A percentile compares a stretch with the other conserved stretches of the same genome.
These are phyloP conservation scores for Clavelina lepadiformis DNA, from an alignment of 23 tunicate species.

Conservation along the genomic window DNA sequence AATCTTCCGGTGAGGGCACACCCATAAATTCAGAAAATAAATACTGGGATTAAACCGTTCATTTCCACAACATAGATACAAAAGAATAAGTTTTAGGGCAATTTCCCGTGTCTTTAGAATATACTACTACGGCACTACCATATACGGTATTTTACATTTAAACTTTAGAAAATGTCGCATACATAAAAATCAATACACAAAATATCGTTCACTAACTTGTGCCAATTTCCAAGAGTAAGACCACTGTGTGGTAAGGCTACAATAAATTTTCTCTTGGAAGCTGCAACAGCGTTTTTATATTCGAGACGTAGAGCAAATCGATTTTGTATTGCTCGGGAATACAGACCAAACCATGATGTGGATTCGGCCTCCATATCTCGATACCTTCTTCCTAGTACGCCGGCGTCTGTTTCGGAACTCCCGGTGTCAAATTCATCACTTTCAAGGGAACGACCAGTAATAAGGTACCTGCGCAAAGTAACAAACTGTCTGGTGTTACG, in stretches of 20 bases:
- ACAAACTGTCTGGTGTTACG: no score
- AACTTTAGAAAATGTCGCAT: not conserved
- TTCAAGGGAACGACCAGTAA: constrained; percentile 67
- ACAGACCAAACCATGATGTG: constrained; percentile 89
- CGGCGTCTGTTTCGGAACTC: not conserved
- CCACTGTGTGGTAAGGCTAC: constrained; percentile 8
- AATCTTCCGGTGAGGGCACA: no score
- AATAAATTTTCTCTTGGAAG: constrained; percentile 23
- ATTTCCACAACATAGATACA: no score
- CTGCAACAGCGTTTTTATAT: constrained; percentile 48
- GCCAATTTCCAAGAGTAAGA: constrained; percentile 50
- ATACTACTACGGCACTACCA: no score
- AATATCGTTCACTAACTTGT: constrained; percentile 45
- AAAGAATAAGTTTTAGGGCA: no score
- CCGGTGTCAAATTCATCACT: constrained; percentile 1
- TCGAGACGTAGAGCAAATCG: constrained; percentile 52
- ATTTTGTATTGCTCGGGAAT: constrained; percentile 7
- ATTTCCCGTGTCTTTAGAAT: no score
- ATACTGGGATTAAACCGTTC: no score
- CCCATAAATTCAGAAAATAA: no score
- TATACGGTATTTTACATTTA: not conserved
- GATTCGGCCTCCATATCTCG: constrained; percentile 7
- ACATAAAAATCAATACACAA: not conserved
- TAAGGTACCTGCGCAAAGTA: constrained; percentile 55
- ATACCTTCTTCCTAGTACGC: not conserved